phyloP scores from a whole-genome alignment of 2,888 invertebrate genomes.

The Mythimna ferrago region DNA sequence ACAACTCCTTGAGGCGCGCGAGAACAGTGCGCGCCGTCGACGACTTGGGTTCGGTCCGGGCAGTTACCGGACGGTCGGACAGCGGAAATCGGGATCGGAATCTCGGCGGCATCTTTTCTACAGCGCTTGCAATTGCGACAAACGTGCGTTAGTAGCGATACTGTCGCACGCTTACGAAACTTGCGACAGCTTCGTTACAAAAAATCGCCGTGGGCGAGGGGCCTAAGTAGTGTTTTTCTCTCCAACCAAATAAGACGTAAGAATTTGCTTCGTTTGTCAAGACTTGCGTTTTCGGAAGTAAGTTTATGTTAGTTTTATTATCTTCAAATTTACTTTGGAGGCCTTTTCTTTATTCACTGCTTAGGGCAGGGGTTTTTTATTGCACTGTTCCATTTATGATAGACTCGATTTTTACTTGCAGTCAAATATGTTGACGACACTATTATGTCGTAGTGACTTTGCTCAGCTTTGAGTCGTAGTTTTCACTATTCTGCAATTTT shows the following conservation, averaged over 20 bases:
- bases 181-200: too few relatives aligned
- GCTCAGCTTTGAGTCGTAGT: neutral
- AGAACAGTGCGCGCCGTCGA: too few relatives aligned
- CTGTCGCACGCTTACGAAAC: too few relatives aligned
- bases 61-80: too few relatives aligned
- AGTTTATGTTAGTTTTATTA: conserved; percentile 54
- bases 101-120: too few relatives aligned
- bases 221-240: conserved; percentile 25
- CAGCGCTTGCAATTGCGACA: too few relatives aligned
- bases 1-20: too few relatives aligned
- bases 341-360: conserved; percentile 38
- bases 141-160: too few relatives aligned
- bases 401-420: conserved; percentile 16
- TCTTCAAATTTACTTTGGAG: conserved; percentile 38
- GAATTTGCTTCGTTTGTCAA: conserved; percentile 46
- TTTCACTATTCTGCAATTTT: neutral
- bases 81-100: too few relatives aligned
- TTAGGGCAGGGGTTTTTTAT: conserved; percentile 30
- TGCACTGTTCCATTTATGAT: conserved; percentile 14
- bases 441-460: neutral
- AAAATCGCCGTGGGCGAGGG: too few relatives aligned
- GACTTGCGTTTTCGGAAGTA: conserved; percentile 40
- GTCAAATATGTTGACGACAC: conserved; percentile 8
- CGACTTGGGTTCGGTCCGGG: too few relatives aligned
- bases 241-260: conserved; percentile 40